phyloP scores from a whole-genome alignment of 2,113 vertebrate species.

The Hyaena hyaena region DNA sequence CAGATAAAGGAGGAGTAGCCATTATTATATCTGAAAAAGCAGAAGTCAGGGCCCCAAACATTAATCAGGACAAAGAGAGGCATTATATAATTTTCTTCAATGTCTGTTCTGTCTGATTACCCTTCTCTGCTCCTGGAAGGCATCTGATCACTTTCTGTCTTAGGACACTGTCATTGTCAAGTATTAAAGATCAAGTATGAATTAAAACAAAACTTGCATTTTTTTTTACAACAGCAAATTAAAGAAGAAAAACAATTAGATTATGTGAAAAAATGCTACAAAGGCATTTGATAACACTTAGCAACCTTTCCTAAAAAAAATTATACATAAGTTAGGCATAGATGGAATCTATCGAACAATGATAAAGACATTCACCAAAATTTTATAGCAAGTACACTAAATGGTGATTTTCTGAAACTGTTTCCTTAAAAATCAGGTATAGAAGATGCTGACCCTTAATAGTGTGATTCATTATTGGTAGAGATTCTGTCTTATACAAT shows the following conservation, averaged over 20 bases:
- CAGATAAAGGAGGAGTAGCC: background rate
- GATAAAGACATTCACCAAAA: conserved; percentile 62
- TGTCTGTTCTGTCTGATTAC: background rate
- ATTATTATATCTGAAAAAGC: background rate
- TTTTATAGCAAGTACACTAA: conserved; percentile 60
- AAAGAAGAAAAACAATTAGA: conserved; percentile 43
- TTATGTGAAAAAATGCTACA: conserved; percentile 59
- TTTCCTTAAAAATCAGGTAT: conserved; percentile 45
- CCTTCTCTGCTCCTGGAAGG: background rate
- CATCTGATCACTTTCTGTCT: background rate
- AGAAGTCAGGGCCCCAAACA: background rate
- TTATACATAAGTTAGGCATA: conserved; percentile 37
- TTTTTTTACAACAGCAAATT: conserved; percentile 40
- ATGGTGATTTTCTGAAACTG: conserved; percentile 48
- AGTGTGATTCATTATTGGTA: background rate
- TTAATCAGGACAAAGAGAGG: background rate
- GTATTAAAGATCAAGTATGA: background rate
- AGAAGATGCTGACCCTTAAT: conserved; percentile 2
- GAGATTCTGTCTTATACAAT: background rate
- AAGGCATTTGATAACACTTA: conserved; percentile 42
- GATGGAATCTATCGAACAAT: conserved; percentile 7
- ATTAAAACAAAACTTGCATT: conserved; percentile 33
- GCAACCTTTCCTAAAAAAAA: conserved; percentile 55
- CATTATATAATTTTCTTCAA: background rate
- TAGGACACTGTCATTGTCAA: background rate